Conservation (phyloP, 2,797 vertebrate species). For the Ibycter americanus region DNA sequence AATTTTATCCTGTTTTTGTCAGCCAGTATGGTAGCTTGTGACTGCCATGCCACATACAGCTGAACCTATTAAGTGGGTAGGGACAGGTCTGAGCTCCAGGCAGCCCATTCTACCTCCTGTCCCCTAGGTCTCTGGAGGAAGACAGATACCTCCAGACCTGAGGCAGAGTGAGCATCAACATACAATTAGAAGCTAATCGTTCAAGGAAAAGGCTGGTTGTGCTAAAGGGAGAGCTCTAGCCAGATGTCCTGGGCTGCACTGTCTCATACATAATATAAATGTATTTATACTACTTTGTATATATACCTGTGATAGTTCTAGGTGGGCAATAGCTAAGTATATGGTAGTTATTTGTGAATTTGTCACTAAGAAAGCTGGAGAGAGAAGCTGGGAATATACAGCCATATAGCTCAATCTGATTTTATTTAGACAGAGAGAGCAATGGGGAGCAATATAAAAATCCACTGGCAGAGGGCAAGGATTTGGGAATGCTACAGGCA, state of each 20-base stretch:
- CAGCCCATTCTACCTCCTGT: neutral
- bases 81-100: neutral
- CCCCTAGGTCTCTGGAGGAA: neutral
- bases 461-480: neutral
- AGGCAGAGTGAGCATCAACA: neutral
- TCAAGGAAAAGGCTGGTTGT: neutral
- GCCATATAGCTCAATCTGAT: neutral
- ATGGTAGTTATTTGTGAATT: neutral
- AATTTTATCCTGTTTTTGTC: neutral
- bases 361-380: neutral
- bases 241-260: neutral
- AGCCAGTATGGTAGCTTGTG: neutral
- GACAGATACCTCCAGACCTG: neutral
- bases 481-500: neutral
- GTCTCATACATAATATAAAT: neutral
- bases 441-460: neutral
- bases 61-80: neutral
- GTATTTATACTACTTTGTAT: neutral
- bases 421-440: neutral
- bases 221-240: neutral
- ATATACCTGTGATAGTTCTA: neutral
- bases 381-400: neutral
- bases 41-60: neutral
- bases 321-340: neutral
- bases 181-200: neutral